Evolutionary conservation across 2,888 invertebrate species (phyloP).

Genomic region (Polyommatus iphigenia): DNA sequence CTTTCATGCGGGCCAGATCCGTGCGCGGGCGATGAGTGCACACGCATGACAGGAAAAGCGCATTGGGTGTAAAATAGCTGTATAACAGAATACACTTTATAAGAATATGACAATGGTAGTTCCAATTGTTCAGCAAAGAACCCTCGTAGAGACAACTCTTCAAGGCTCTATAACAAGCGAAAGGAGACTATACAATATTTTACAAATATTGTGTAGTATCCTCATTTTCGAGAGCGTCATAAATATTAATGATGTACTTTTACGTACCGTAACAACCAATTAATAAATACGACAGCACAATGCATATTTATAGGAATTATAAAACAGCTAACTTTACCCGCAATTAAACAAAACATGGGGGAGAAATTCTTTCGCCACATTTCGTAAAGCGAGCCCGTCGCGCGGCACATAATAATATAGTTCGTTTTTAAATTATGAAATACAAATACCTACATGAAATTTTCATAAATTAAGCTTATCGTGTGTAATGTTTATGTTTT

Average conservation of each 20-base stretch:
- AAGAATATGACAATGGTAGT: background rate
- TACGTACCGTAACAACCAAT: constrained; percentile 5
- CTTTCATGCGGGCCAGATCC: too few species aligned
- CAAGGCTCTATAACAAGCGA: background rate
- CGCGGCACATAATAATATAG: constrained; percentile 24
- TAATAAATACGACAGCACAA: constrained; percentile 7
- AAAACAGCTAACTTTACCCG: constrained; percentile 23
- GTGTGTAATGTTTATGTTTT: constrained; percentile 71
- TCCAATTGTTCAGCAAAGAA: background rate
- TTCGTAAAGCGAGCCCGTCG: constrained; percentile 20
- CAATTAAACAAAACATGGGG: constrained; percentile 31
- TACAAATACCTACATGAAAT: constrained; percentile 58
- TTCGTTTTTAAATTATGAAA: constrained; percentile 51
- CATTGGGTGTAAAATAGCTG: background rate
- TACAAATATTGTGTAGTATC: background rate
- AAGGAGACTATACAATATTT: background rate
- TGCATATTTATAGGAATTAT: constrained; percentile 27
- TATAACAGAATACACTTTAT: background rate
- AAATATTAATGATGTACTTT: constrained; percentile 1
- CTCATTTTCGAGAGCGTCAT: background rate
- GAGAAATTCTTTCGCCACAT: constrained; percentile 26
- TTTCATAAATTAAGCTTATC: constrained; percentile 72
- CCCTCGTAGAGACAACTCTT: background rate
- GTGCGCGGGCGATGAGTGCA: too few species aligned
- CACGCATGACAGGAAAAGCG: background rate